Percentiles rank a stretch among this genome's conserved stretches.
Conservation (phyloP, 2,888 invertebrate genomes). For the Tetropium fuscum region DNA sequence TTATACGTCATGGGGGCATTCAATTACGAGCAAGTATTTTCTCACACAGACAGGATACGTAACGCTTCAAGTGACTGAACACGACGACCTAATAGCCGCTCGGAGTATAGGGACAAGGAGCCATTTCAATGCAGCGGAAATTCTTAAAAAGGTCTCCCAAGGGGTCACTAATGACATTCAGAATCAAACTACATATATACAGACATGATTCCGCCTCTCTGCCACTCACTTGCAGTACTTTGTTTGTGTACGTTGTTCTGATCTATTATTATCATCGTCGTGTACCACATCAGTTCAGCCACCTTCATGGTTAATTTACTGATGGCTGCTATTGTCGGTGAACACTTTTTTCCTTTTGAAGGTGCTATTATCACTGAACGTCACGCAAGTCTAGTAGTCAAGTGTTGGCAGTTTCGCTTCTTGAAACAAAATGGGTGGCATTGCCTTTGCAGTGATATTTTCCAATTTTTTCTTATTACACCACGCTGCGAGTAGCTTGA, state of each 20-base stretch:
- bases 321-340: background rate
- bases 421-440: too few relatives aligned
- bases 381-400: too few relatives aligned
- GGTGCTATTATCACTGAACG: too few relatives aligned
- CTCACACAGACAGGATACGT: constrained; percentile 22
- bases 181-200: constrained; percentile 15
- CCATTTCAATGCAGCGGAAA: constrained; percentile 23
- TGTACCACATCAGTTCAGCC: background rate
- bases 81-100: constrained; percentile 9
- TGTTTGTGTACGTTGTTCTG: background rate
- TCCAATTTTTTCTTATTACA: too few relatives aligned
- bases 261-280: background rate
- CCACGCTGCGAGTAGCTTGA: too few relatives aligned
- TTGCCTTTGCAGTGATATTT: too few relatives aligned
- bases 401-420: too few relatives aligned
- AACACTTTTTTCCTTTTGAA: too few relatives aligned
- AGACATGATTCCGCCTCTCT: background rate
- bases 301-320: background rate
- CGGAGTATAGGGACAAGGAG: constrained; percentile 5
- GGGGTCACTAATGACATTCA: constrained; percentile 36
- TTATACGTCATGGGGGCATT: background rate
- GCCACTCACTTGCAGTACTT: background rate
- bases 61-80: constrained; percentile 22
- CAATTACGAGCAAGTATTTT: constrained; percentile 10
- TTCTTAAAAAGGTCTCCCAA: constrained; percentile 35